A percentile compares a stretch with the other conserved stretches of the same genome.
Conservation (phyloP, 2,113 vertebrate species). For the Charina bottae region DNA sequence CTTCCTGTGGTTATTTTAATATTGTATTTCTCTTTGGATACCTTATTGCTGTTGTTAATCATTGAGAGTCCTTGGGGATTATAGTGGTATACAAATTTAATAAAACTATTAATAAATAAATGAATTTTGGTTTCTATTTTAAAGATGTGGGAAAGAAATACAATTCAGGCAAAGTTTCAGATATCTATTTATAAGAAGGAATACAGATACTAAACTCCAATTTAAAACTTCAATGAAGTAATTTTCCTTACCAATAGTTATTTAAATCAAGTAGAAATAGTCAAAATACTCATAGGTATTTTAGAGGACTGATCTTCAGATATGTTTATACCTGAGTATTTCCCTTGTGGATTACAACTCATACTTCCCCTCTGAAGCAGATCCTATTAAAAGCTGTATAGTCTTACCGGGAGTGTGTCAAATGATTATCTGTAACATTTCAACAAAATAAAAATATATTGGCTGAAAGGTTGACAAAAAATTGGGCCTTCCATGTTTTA, state of each 20-base stretch:
- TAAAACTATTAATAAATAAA: background rate
- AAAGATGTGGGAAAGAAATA: background rate
- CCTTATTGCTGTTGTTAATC: too few relatives aligned
- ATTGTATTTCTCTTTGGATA: too few relatives aligned
- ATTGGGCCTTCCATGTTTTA: background rate
- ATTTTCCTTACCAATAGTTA: conserved; percentile 1
- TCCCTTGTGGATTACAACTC: background rate
- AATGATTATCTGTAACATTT: background rate
- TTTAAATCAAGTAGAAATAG: conserved; percentile 1
- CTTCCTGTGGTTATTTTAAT: too few relatives aligned
- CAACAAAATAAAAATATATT: background rate
- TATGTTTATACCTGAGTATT: conserved; percentile 5
- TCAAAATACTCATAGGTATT: background rate
- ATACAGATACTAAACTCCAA: background rate
- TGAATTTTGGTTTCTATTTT: background rate
- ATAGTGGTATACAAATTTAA: background rate
- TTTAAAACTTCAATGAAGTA: background rate
- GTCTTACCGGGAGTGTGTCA: background rate
- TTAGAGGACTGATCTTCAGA: conserved; percentile 6
- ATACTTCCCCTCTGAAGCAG: background rate
- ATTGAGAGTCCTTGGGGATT: too few relatives aligned
- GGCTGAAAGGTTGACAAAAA: background rate
- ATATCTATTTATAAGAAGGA: background rate
- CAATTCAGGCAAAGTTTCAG: background rate
- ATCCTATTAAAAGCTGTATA: background rate